phyloP scores from a whole-genome alignment of 2,888 invertebrate genomes.

The Phyllotreta cruciferae region DNA sequence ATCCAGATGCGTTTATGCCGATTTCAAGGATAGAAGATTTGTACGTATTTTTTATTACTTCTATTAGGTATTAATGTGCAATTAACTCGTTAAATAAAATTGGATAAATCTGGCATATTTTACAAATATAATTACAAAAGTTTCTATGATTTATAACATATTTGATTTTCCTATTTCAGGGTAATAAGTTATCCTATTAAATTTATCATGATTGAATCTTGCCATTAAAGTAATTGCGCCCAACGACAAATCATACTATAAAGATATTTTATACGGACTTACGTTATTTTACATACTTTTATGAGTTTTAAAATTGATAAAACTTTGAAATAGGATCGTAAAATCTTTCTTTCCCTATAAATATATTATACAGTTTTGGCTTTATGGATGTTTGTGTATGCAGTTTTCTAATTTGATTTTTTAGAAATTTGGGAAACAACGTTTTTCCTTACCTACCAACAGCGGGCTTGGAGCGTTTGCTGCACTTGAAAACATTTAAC shows the following conservation, averaged over 20 bases:
- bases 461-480: conserved; percentile 77
- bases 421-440: conserved; percentile 90
- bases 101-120: too few relatives aligned
- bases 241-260: background rate
- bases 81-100: background rate
- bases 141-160: too few relatives aligned
- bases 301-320: too few relatives aligned
- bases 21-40: conserved; percentile 83
- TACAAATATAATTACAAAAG: too few relatives aligned
- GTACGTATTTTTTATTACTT: conserved; percentile 67
- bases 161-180: too few relatives aligned
- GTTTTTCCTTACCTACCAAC: conserved; percentile 83
- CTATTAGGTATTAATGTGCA: background rate
- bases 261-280: background rate
- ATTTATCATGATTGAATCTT: conserved; percentile 3
- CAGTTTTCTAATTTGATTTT: conserved; percentile 5
- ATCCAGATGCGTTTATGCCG: conserved; percentile 83
- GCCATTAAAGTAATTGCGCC: background rate
- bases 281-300: too few relatives aligned
- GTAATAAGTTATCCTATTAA: background rate
- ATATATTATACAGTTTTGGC: too few relatives aligned
- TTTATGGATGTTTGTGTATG: background rate
- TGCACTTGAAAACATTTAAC: conserved; percentile 90
- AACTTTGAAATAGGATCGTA: too few relatives aligned
- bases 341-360: too few relatives aligned